A percentile compares a stretch with the other conserved stretches of the same genome.
These are phyloP conservation scores for Anoplius nigerrimus DNA, from an alignment of 2,888 invertebrate species.

Conservation along the genomic window DNA sequence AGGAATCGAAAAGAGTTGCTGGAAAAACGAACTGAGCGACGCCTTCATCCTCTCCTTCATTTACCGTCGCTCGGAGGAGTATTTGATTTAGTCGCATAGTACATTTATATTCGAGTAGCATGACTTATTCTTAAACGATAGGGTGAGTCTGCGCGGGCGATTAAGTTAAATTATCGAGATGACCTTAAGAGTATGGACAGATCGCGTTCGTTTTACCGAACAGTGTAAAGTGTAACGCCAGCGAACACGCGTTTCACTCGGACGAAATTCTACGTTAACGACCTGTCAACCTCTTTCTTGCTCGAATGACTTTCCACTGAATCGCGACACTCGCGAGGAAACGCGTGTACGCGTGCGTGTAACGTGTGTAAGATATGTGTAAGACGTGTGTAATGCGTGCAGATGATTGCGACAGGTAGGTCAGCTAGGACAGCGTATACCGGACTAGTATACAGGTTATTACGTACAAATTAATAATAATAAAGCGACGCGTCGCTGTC, in stretches of 20 bases:
- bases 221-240: constrained; percentile 11
- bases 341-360: not conserved
- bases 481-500: constrained; percentile 18
- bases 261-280: too few species aligned
- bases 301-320: too few species aligned
- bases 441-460: constrained; percentile 69
- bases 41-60: constrained; percentile 17
- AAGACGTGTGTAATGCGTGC: not conserved
- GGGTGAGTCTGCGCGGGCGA: constrained; percentile 47
- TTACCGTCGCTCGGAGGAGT: constrained; percentile 30
- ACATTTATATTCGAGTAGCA: constrained; percentile 47
- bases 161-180: constrained; percentile 44
- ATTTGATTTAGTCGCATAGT: constrained; percentile 61
- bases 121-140: constrained; percentile 61
- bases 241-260: too few species aligned
- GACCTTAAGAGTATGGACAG: constrained; percentile 26
- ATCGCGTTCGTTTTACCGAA: too few species aligned
- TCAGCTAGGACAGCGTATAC: constrained; percentile 70
- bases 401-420: constrained; percentile 45
- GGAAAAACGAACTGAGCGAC: constrained; percentile 13
- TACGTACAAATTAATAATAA: constrained; percentile 23
- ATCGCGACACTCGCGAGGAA: constrained; percentile 1
- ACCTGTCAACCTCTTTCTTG: too few species aligned
- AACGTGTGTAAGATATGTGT: not conserved
- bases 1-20: constrained; percentile 22